These are phyloP conservation scores for Nemoura dubitans DNA, from an alignment of 2,888 invertebrate genomes.

Conservation along the genomic window DNA sequence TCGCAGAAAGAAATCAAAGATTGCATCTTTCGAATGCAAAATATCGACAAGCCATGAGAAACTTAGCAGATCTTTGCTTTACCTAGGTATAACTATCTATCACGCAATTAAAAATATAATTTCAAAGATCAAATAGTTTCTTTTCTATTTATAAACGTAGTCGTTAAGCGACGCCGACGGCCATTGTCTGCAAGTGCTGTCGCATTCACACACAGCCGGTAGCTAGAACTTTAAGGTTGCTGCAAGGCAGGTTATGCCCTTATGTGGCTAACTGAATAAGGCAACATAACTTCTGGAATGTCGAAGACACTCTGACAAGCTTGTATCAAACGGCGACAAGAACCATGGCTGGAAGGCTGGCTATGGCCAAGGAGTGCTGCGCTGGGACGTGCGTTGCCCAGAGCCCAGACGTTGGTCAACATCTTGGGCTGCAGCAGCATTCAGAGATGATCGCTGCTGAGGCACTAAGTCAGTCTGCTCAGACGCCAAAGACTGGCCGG, in stretches of 20 bases:
- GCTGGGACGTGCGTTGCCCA: background rate
- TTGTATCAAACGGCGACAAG: constrained; percentile 16
- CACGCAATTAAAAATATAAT: background rate
- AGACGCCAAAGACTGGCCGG: background rate
- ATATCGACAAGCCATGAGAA: background rate
- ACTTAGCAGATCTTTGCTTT: background rate
- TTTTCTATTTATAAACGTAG: background rate
- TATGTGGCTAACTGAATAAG: constrained; percentile 16
- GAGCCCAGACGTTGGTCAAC: background rate
- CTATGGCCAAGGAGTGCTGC: background rate
- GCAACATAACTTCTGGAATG: constrained; percentile 34
- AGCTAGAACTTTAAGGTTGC: background rate
- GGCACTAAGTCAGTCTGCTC: constrained; percentile 38
- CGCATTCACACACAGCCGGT: background rate
- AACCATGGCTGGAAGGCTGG: background rate
- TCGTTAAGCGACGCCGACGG: background rate
- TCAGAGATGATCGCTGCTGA: background rate
- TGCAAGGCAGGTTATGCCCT: constrained; percentile 21
- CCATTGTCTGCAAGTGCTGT: background rate
- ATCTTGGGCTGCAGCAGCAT: background rate
- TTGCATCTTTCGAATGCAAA: background rate
- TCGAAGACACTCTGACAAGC: constrained; percentile 18
- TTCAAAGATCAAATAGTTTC: constrained; percentile 7
- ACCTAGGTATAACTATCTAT: background rate
- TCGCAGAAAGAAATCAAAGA: background rate